Evolutionary conservation across 2,113 vertebrate genomes (phyloP).

Genomic region (Cacatua alba): DNA sequence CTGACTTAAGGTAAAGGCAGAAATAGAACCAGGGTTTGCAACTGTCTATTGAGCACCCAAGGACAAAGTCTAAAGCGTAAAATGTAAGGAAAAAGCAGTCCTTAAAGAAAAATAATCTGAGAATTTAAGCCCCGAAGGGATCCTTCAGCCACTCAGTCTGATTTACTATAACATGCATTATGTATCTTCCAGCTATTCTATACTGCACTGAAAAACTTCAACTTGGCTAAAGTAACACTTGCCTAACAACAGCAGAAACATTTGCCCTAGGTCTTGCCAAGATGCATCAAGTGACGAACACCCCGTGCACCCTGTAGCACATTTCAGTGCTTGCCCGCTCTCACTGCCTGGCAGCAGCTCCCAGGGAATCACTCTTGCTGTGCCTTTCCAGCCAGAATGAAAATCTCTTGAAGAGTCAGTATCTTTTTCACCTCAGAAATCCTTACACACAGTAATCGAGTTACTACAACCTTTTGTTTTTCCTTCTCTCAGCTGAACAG

Average conservation of each 20-base stretch:
- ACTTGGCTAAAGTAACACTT: not conserved
- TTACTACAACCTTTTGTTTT: conserved; percentile 4
- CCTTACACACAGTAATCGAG: not conserved
- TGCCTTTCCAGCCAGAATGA: not conserved
- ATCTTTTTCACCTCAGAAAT: not conserved
- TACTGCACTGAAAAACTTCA: not conserved
- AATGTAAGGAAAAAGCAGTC: not conserved
- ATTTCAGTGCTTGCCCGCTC: not conserved
- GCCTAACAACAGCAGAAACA: not conserved
- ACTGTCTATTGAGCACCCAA: not conserved
- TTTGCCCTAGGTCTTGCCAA: not conserved
- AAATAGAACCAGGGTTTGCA: not conserved
- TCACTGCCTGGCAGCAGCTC: rapidly evolving
- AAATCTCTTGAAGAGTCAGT: not conserved
- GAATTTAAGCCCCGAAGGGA: not conserved
- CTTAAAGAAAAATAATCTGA: not conserved
- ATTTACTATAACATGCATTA: not conserved
- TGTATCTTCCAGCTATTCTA: not conserved
- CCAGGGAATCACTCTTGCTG: not conserved
- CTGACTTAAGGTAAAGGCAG: not conserved
- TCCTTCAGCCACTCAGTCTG: not conserved
- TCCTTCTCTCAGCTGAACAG: conserved; percentile 20
- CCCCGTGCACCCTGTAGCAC: rapidly evolving
- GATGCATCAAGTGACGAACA: not conserved
- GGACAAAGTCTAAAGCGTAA: not conserved